Conservation (phyloP, 2,888 invertebrate species). For the Lithophane semibrunnea region DNA sequence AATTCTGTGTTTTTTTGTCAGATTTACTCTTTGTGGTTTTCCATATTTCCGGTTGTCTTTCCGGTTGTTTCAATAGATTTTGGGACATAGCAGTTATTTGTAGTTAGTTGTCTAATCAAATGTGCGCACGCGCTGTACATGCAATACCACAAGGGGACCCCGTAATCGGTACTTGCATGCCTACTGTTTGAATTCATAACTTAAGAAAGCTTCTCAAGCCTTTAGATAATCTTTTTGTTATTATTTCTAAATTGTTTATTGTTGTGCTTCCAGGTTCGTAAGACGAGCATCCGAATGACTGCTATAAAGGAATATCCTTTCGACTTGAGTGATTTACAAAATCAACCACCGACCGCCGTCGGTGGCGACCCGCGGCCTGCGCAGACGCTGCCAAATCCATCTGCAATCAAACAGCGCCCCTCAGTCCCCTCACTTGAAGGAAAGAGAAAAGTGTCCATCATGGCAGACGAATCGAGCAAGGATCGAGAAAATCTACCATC, state of each 20-base stretch:
- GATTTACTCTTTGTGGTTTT: background rate
- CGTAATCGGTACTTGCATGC: background rate
- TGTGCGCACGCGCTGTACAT: background rate
- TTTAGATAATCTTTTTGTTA: background rate
- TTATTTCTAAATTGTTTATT: background rate
- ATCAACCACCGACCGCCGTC: conserved; percentile 72
- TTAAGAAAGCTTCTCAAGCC: background rate
- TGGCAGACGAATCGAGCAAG: conserved; percentile 89
- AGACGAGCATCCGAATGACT: conserved; percentile 89
- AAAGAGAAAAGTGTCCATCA: conserved; percentile 92
- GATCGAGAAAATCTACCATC: conserved; percentile 92
- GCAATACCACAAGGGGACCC: background rate
- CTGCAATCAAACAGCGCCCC: conserved; percentile 49
- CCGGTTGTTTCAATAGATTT: background rate
- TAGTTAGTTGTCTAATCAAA: background rate
- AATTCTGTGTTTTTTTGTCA: background rate
- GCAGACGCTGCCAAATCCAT: conserved; percentile 40
- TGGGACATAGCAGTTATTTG: background rate
- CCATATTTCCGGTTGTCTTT: background rate
- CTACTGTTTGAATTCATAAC: background rate
- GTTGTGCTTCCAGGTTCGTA: conserved; percentile 82
- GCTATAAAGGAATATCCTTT: conserved; percentile 89
- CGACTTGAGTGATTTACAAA: conserved; percentile 86
- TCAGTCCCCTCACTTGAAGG: conserved; percentile 79
- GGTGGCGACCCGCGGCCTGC: conserved; percentile 66